A percentile compares a stretch with the other conserved stretches of the same genome.
phyloP scores from a whole-genome alignment of 2,113 vertebrate genomes.

The Sardina pilchardus region DNA sequence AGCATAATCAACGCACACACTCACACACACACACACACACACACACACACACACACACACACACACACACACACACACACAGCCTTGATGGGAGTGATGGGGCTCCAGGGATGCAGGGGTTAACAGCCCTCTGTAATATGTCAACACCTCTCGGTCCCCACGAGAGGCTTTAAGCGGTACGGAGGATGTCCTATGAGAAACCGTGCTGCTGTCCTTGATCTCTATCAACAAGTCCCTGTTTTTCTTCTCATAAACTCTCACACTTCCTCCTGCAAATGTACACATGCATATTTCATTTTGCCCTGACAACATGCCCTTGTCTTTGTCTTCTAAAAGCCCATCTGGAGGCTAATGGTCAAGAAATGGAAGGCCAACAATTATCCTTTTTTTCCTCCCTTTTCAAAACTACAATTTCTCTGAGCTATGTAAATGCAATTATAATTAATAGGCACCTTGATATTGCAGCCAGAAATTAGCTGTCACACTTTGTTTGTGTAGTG shows the following conservation, averaged over 20 bases:
- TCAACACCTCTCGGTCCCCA: conserved; percentile 28
- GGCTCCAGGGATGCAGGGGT: neutral
- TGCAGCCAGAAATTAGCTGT: conserved; percentile 59
- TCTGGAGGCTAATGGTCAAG: neutral
- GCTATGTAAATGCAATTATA: conserved; percentile 70
- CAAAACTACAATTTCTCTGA: conserved; percentile 62
- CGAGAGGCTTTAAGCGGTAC: conserved; percentile 24
- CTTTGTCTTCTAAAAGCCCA: neutral
- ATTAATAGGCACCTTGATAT: conserved; percentile 67
- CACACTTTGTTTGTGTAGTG: conserved; percentile 65
- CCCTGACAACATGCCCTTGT: neutral
- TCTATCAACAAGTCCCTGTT: neutral
- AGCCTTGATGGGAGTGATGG: conserved; percentile 7
- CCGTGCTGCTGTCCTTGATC: neutral
- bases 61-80: neutral
- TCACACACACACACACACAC: neutral
- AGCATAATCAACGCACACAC: no score
- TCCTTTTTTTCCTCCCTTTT: conserved; percentile 31
- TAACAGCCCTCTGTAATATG: conserved; percentile 14
- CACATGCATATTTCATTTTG: neutral
- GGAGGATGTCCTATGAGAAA: neutral
- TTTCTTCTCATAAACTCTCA: conserved; percentile 19
- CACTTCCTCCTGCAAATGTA: conserved; percentile 13
- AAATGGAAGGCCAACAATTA: neutral
- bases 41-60: neutral